These are phyloP conservation scores for Nixonia krombeini DNA, from an alignment of 1,140 invertebrate species.

Conservation along the genomic window DNA sequence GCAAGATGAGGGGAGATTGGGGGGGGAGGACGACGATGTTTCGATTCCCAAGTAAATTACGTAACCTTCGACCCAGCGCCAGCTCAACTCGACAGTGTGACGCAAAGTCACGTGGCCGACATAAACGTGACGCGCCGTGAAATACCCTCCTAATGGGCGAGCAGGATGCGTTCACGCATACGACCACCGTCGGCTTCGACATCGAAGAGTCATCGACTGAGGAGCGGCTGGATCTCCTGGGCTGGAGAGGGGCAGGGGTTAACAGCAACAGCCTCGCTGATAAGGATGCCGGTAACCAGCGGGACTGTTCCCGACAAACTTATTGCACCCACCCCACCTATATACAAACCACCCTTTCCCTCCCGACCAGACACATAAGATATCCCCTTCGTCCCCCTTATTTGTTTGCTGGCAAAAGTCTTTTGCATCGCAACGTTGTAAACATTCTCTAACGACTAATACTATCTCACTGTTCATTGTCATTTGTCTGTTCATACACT, in stretches of 20 bases:
- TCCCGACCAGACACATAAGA: no score
- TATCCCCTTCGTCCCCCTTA: no score
- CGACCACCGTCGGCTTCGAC: slow-evolving; percentile 48
- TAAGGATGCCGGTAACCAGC: slow-evolving; percentile 32
- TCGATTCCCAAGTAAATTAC: slow-evolving; percentile 56
- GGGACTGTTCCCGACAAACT: not conserved
- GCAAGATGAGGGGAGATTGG: no score
- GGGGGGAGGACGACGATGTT: slow-evolving; percentile 45
- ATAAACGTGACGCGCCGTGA: slow-evolving; percentile 70
- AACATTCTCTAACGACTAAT: no score
- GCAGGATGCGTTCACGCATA: slow-evolving; percentile 61
- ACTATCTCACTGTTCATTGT: no score
- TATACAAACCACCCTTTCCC: no score
- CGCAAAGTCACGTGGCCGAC: slow-evolving; percentile 66
- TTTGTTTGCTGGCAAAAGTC: no score
- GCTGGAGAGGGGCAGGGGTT: not conserved
- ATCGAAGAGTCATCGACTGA: slow-evolving; percentile 9
- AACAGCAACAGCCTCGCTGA: slow-evolving; percentile 29
- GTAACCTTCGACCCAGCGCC: slow-evolving; percentile 57
- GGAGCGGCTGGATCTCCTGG: not conserved
- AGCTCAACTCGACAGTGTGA: slow-evolving; percentile 61
- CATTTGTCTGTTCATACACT: no score
- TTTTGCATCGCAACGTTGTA: no score
- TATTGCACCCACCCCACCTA: no score
- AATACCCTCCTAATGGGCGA: slow-evolving; percentile 68